Conservation (phyloP, 2,797 vertebrate species). For the Melanotaenia trifasciata region DNA sequence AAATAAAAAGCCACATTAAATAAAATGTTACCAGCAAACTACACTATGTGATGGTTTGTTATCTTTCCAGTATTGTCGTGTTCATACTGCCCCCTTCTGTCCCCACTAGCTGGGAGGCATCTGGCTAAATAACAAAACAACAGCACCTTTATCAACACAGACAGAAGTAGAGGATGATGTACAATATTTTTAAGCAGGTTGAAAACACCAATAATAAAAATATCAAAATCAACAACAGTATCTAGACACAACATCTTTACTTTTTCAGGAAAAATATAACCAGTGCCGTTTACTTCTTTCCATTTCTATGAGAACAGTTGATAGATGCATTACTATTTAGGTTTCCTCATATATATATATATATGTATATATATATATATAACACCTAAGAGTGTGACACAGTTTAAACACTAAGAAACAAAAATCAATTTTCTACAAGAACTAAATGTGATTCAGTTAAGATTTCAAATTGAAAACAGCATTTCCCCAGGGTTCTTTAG, state of each 20-base stretch:
- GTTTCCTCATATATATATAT: too few relatives aligned
- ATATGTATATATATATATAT: too few relatives aligned
- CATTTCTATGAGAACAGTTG: slow-evolving; percentile 1
- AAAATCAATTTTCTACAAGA: slow-evolving; percentile 79
- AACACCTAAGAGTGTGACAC: slow-evolving; percentile 32
- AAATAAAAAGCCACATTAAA: slow-evolving; percentile 8
- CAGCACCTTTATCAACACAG: slow-evolving; percentile 60
- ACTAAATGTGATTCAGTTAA: slow-evolving; percentile 82
- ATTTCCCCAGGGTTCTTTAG: slow-evolving; percentile 86
- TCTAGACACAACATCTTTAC: not conserved
- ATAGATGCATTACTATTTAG: not conserved
- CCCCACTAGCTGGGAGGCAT: slow-evolving; percentile 47
- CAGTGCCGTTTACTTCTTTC: not conserved
- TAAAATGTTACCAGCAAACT: slow-evolving; percentile 4
- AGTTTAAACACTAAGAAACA: slow-evolving; percentile 70
- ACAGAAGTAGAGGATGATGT: slow-evolving; percentile 28
- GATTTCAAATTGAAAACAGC: slow-evolving; percentile 82
- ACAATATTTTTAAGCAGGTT: slow-evolving; percentile 8
- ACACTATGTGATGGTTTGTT: slow-evolving; percentile 36
- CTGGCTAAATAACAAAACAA: slow-evolving; percentile 51
- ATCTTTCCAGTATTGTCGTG: slow-evolving; percentile 63
- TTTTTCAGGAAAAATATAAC: not conserved
- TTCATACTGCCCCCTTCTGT: slow-evolving; percentile 80
- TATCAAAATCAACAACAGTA: not conserved
- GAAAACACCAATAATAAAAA: slow-evolving; percentile 8